These are phyloP conservation scores for Australoheros scitulus DNA, from an alignment of 2,113 vertebrate species.

Conservation along the genomic window DNA sequence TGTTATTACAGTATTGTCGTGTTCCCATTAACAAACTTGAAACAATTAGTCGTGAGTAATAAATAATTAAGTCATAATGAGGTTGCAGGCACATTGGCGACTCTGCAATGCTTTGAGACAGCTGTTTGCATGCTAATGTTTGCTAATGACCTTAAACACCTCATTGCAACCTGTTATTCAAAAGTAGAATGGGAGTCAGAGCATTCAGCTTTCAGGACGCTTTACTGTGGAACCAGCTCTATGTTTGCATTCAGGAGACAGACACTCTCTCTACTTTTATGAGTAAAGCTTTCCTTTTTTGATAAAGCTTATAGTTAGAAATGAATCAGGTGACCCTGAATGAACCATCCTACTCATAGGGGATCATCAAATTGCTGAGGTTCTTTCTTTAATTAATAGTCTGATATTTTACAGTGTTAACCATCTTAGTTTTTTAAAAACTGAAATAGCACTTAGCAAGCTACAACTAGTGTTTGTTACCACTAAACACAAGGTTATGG, in stretches of 20 bases:
- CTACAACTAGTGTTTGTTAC: background rate
- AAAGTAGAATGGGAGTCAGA: background rate
- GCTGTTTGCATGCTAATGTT: background rate
- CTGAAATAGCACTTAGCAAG: background rate
- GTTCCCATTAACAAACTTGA: too few relatives aligned
- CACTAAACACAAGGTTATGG: background rate
- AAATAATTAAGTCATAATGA: background rate
- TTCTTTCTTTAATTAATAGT: background rate
- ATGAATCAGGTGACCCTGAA: background rate
- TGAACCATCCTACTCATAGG: background rate
- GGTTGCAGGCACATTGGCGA: background rate
- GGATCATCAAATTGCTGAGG: background rate
- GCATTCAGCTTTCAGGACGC: background rate
- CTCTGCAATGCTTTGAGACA: background rate
- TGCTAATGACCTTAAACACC: background rate
- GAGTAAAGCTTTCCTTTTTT: background rate
- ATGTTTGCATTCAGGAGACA: background rate
- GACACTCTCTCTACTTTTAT: rapidly evolving
- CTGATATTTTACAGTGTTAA: background rate
- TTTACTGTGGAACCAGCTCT: background rate
- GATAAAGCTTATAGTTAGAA: background rate
- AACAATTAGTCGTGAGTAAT: too few relatives aligned
- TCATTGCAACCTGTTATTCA: background rate
- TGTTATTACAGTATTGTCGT: too few relatives aligned
- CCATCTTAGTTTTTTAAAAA: background rate